Evolutionary conservation across 1,140 invertebrate species (phyloP).

Genomic region (Drosophila micromelanica): DNA sequence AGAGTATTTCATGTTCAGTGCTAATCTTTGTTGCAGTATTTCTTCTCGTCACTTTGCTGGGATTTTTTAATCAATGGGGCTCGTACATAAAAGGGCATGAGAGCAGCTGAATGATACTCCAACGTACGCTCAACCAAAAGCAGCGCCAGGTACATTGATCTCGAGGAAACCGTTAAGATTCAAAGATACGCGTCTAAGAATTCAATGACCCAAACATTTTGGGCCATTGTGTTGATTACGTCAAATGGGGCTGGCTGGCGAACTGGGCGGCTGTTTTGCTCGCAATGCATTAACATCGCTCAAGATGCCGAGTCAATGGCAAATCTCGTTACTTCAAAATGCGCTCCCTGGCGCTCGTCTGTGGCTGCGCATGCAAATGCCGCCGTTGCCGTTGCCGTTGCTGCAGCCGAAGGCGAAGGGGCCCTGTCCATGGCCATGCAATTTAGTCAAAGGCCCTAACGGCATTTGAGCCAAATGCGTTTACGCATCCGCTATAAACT

Average conservation of each 20-base stretch:
- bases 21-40: neutral
- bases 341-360: conserved; percentile 15
- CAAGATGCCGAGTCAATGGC: conserved; percentile 58
- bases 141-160: conserved; percentile 68
- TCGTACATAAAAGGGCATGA: conserved; percentile 60
- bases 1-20: neutral
- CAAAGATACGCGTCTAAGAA: conserved; percentile 57
- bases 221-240: conserved; percentile 76
- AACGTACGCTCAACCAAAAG: conserved; percentile 56
- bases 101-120: conserved; percentile 53
- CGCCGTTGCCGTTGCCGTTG: neutral
- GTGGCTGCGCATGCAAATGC: conserved; percentile 47
- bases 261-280: conserved; percentile 63
- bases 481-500: conserved; percentile 84
- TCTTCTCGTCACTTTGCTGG: conserved; percentile 16
- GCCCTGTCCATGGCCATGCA: conserved; percentile 69
- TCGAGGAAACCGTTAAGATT: conserved; percentile 72
- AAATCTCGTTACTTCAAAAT: conserved; percentile 62
- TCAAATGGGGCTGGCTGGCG: conserved; percentile 51
- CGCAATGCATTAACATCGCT: conserved; percentile 75
- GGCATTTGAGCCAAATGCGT: conserved; percentile 84
- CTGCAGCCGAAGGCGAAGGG: conserved; percentile 49
- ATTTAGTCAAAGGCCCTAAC: conserved; percentile 83
- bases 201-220: conserved; percentile 79
- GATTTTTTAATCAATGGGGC: conserved; percentile 77